A percentile compares a stretch with the other conserved stretches of the same genome.
These are phyloP conservation scores for Chaetura pelagica DNA, from an alignment of 2,113 vertebrate species.

Conservation along the genomic window DNA sequence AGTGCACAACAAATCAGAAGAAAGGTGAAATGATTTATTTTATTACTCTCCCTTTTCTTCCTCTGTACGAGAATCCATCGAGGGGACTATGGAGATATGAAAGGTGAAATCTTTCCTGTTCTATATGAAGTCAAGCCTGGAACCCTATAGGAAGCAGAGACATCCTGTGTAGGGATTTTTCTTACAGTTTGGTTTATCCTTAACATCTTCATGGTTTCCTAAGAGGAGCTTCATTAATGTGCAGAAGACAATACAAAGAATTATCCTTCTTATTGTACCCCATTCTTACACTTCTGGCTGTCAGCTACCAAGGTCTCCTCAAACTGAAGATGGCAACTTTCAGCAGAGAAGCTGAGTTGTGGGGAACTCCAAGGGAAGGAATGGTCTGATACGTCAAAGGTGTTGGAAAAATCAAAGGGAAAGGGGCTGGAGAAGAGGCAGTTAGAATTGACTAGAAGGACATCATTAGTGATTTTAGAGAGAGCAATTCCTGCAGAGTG, in stretches of 20 bases:
- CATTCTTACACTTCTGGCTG: not conserved
- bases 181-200: not conserved
- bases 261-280: conserved; percentile 19
- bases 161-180: not conserved
- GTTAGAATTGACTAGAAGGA: conserved; percentile 61
- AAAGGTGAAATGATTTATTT: not conserved
- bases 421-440: conserved; percentile 33
- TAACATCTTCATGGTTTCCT: not conserved
- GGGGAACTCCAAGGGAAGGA: conserved; percentile 1
- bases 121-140: not conserved
- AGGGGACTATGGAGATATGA: not conserved
- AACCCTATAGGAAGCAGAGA: not conserved
- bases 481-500: conserved; percentile 63
- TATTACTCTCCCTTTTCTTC: not conserved
- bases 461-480: conserved; percentile 69
- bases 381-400: conserved; percentile 28
- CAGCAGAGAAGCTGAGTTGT: not conserved
- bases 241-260: conserved; percentile 28
- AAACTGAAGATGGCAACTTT: conserved; percentile 10
- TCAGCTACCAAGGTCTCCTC: not conserved
- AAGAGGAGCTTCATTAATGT: not conserved
- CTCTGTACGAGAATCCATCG: not conserved
- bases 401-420: conserved; percentile 63
- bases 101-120: not conserved
- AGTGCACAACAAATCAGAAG: not conserved